Conservation (phyloP, 2,888 invertebrate species). For the Apeira syringaria region DNA sequence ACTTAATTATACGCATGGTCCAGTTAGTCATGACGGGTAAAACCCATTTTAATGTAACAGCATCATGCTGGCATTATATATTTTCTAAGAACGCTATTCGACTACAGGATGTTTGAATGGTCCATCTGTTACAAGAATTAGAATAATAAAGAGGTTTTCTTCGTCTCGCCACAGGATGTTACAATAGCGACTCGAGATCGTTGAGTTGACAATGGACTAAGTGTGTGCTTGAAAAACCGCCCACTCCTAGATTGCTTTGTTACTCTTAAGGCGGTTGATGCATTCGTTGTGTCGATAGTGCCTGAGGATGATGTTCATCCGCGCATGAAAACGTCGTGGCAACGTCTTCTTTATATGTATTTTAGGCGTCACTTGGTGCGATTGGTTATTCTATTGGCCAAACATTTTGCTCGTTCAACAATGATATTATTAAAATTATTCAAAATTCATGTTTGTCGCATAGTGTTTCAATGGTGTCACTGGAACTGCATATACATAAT, state of each 20-base stretch:
- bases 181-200: constrained; percentile 1
- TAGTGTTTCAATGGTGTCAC: too few species aligned
- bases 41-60: constrained; percentile 10
- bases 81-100: constrained; percentile 9
- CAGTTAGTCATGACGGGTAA: constrained; percentile 4
- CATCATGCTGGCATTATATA: constrained; percentile 7
- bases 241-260: constrained; percentile 14
- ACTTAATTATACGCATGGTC: not conserved
- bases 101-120: constrained; percentile 16
- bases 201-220: constrained; percentile 22
- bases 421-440: too few species aligned
- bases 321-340: constrained; percentile 31
- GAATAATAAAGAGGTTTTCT: constrained; percentile 16
- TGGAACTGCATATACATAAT: too few species aligned
- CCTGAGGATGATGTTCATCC: constrained; percentile 26
- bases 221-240: constrained; percentile 5
- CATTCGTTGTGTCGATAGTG: constrained; percentile 26
- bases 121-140: constrained; percentile 13
- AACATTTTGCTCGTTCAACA: too few species aligned
- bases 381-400: too few species aligned
- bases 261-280: constrained; percentile 1
- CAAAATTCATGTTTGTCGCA: too few species aligned
- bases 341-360: too few species aligned
- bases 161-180: constrained; percentile 5
- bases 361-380: too few species aligned